phyloP scores from a whole-genome alignment of 2,113 vertebrate genomes.

The Entosphenus tridentatus region DNA sequence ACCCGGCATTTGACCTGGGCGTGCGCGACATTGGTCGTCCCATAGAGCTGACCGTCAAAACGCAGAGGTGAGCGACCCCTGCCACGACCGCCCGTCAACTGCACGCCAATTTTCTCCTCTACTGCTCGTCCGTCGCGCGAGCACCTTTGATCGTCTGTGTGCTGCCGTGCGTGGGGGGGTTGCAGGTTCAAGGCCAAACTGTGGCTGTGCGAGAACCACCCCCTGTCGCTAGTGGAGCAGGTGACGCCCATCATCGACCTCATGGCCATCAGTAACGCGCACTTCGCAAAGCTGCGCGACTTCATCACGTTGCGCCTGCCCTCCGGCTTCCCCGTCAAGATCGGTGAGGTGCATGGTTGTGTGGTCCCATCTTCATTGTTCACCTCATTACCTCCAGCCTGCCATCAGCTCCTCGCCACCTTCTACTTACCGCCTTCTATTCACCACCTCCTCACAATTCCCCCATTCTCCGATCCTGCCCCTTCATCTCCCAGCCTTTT shows the following conservation, averaged over 20 bases:
- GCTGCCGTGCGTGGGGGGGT: too few species aligned
- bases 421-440: too few species aligned
- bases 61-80: constrained; percentile 51
- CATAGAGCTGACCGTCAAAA: constrained; percentile 91
- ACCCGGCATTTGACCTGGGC: constrained; percentile 41
- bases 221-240: constrained; percentile 71
- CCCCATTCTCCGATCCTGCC: too few species aligned
- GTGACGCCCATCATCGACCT: constrained; percentile 92
- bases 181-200: constrained; percentile 75
- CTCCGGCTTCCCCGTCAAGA: constrained; percentile 78
- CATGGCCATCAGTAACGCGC: constrained; percentile 86
- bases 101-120: not conserved
- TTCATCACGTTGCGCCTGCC: constrained; percentile 83
- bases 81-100: not conserved
- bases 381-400: too few species aligned
- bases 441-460: too few species aligned
- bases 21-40: constrained; percentile 68
- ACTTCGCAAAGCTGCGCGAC: constrained; percentile 81
- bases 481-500: too few species aligned
- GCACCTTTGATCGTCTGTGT: too few species aligned
- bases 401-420: too few species aligned
- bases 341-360: constrained; percentile 29
- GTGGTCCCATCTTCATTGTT: too few species aligned
- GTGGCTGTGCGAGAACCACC: constrained; percentile 88
- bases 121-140: not conserved